phyloP scores from a whole-genome alignment of 1,140 invertebrate species.

The Hyles vespertilio region DNA sequence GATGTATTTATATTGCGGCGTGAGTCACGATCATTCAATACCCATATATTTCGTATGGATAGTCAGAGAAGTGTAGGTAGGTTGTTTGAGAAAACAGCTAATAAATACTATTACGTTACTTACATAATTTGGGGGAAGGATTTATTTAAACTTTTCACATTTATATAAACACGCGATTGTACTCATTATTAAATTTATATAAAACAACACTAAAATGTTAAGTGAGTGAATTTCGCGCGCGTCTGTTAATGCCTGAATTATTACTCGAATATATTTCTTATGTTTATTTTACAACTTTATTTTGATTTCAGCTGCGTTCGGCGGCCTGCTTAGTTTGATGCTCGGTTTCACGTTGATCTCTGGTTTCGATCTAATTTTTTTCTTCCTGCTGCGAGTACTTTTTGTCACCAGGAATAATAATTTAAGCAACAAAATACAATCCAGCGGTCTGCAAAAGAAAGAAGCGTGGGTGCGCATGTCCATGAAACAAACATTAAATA shows the following conservation, averaged over 20 bases:
- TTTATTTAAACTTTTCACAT: too few relatives aligned
- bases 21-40: constrained; percentile 8
- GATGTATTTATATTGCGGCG: constrained; percentile 14
- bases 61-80: not conserved
- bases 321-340: constrained; percentile 80
- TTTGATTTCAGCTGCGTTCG: constrained; percentile 79
- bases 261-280: not conserved
- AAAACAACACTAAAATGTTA: too few relatives aligned
- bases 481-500: too few relatives aligned
- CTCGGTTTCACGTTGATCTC: constrained; percentile 83
- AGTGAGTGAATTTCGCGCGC: too few relatives aligned
- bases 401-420: constrained; percentile 17
- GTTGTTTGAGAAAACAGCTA: not conserved
- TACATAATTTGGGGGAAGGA: too few relatives aligned
- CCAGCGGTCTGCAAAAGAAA: not conserved
- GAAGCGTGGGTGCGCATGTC: too few relatives aligned
- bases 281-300: constrained; percentile 9
- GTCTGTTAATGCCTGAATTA: too few relatives aligned
- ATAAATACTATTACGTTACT: too few relatives aligned
- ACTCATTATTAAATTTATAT: too few relatives aligned
- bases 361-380: constrained; percentile 80
- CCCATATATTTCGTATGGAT: not conserved
- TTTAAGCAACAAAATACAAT: not conserved
- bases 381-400: constrained; percentile 62
- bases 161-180: too few relatives aligned